Conservation (phyloP, 2,797 vertebrate species). For the Diglossa cyanea region DNA sequence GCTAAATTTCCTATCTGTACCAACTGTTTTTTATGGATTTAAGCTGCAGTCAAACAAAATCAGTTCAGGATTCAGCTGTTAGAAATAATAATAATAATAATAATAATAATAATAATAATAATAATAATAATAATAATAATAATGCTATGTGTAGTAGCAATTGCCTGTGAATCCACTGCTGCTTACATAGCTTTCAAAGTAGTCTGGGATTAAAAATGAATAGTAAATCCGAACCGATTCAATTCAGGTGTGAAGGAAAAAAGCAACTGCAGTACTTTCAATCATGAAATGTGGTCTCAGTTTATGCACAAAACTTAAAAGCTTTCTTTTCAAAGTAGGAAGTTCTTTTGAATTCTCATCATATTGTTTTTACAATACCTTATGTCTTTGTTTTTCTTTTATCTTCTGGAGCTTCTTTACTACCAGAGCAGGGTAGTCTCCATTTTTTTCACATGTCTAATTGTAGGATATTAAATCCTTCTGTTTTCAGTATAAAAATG, state of each 20-base stretch:
- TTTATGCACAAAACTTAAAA: neutral
- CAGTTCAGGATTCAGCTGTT: neutral
- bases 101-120: neutral
- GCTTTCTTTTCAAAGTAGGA: neutral
- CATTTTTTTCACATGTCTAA: neutral
- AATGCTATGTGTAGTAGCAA: neutral
- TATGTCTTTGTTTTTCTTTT: neutral
- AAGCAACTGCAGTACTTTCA: neutral
- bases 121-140: neutral
- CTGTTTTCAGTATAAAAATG: neutral
- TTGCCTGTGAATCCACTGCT: neutral
- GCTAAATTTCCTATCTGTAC: neutral
- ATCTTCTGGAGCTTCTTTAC: neutral
- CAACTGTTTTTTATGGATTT: neutral
- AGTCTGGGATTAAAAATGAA: neutral
- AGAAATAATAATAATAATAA: neutral
- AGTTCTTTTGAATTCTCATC: neutral
- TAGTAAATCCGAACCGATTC: fast-evolving
- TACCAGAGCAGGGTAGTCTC: neutral
- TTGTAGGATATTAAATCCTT: neutral
- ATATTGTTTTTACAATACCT: neutral
- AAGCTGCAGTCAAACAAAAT: neutral
- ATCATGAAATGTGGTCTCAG: neutral
- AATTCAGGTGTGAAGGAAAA: neutral
- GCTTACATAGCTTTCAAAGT: neutral